These are phyloP conservation scores for Tragelaphus eurycerus DNA, from an alignment of 2,797 vertebrate species.

Conservation along the genomic window DNA sequence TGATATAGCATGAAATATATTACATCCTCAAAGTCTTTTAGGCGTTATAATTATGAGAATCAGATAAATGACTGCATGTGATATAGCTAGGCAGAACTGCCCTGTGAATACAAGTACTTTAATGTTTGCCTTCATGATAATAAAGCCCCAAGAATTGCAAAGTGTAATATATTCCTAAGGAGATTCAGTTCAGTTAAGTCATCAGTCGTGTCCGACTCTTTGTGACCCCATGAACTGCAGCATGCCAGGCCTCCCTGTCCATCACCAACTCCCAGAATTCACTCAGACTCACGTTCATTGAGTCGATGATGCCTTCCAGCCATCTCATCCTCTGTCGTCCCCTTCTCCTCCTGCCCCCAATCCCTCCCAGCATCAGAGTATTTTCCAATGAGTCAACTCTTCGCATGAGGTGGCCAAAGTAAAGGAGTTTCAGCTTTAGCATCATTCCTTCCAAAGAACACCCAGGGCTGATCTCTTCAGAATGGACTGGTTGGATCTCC, in stretches of 20 bases:
- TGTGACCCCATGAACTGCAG: fast-evolving
- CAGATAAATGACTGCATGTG: not conserved
- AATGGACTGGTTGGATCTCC: too few relatives aligned
- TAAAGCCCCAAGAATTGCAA: not conserved
- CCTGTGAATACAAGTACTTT: not conserved
- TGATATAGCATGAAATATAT: not conserved
- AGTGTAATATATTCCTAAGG: not conserved
- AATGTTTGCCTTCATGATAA: not conserved
- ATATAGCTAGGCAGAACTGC: not conserved
- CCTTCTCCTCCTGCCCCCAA: too few relatives aligned
- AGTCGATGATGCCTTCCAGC: too few relatives aligned
- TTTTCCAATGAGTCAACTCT: too few relatives aligned
- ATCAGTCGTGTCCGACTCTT: not conserved
- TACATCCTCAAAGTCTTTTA: not conserved
- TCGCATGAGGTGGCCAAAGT: too few relatives aligned
- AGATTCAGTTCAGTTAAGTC: not conserved
- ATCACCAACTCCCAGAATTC: too few relatives aligned
- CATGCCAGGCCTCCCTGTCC: too few relatives aligned
- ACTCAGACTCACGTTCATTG: fast-evolving
- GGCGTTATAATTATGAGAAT: not conserved
- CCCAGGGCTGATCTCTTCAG: too few relatives aligned
- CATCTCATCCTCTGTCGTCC: too few relatives aligned
- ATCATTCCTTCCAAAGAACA: too few relatives aligned
- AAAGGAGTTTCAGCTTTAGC: too few relatives aligned
- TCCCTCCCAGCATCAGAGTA: too few relatives aligned